These are phyloP conservation scores for Gymnobelideus leadbeateri DNA, from an alignment of 2,113 vertebrate genomes.

Conservation along the genomic window DNA sequence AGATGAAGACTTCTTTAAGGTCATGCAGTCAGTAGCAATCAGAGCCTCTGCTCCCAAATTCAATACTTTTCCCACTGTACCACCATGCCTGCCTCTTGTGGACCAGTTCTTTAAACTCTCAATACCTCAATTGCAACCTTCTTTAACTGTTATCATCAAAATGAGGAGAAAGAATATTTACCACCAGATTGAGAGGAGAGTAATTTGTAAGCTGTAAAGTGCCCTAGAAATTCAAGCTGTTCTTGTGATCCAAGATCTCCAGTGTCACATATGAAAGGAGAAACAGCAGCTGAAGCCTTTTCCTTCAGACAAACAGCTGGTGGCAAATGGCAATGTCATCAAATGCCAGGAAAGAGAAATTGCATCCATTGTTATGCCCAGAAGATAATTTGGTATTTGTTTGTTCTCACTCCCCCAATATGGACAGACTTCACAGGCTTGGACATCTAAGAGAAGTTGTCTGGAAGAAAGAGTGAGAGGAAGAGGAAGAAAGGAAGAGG, in stretches of 20 bases:
- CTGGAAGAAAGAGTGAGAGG: neutral
- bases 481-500: neutral
- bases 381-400: constrained; percentile 63
- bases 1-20: neutral
- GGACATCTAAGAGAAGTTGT: constrained; percentile 21
- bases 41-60: neutral
- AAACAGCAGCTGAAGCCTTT: constrained; percentile 67
- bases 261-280: constrained; percentile 70
- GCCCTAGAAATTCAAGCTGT: neutral
- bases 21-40: neutral
- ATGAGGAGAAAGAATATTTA: neutral
- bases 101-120: neutral
- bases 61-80: neutral
- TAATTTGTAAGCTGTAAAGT: neutral
- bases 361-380: constrained; percentile 71
- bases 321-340: constrained; percentile 71
- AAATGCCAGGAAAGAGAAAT: constrained; percentile 77
- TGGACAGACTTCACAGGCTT: constrained; percentile 7
- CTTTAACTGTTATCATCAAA: neutral
- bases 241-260: neutral
- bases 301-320: constrained; percentile 73
- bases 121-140: neutral
- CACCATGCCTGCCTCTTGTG: neutral
- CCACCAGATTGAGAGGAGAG: neutral
- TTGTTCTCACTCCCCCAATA: constrained; percentile 65